phyloP scores from a whole-genome alignment of 2,113 vertebrate species.

The Cettia cetti region DNA sequence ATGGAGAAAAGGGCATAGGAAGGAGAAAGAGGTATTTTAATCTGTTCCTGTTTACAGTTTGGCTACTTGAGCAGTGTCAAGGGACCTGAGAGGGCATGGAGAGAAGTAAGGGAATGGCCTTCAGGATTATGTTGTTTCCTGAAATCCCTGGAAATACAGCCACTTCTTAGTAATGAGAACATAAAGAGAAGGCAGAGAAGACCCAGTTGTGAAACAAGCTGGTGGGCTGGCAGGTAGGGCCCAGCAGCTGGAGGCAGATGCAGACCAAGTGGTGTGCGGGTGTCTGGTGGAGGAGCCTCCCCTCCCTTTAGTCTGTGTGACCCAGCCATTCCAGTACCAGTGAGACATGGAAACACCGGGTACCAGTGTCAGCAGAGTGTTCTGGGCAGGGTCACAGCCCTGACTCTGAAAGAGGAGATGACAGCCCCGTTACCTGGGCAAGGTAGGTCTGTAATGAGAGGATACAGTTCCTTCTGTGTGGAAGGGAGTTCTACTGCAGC shows the following conservation, averaged over 20 bases:
- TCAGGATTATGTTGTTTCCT: background rate
- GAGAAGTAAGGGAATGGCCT: background rate
- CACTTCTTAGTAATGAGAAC: background rate
- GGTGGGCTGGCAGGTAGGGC: background rate
- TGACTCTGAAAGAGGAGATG: background rate
- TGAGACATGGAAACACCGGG: background rate
- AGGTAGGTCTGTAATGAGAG: conserved; percentile 33
- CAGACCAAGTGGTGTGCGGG: fast-evolving
- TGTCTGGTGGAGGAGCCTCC: background rate
- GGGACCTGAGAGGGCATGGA: background rate
- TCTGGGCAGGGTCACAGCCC: background rate
- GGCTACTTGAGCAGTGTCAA: background rate
- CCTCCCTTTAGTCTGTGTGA: fast-evolving
- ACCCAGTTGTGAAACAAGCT: background rate
- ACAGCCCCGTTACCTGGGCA: background rate
- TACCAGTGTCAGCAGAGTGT: background rate
- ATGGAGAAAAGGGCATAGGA: background rate
- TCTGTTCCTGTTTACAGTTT: background rate
- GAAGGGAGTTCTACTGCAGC: background rate
- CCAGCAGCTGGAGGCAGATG: background rate
- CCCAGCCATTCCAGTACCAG: fast-evolving
- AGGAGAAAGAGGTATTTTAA: background rate
- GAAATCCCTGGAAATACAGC: background rate
- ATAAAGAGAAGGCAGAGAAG: background rate
- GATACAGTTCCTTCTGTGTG: background rate